These are phyloP conservation scores for Drosophila guanche DNA, from an alignment of 1,140 invertebrate species.

Conservation along the genomic window DNA sequence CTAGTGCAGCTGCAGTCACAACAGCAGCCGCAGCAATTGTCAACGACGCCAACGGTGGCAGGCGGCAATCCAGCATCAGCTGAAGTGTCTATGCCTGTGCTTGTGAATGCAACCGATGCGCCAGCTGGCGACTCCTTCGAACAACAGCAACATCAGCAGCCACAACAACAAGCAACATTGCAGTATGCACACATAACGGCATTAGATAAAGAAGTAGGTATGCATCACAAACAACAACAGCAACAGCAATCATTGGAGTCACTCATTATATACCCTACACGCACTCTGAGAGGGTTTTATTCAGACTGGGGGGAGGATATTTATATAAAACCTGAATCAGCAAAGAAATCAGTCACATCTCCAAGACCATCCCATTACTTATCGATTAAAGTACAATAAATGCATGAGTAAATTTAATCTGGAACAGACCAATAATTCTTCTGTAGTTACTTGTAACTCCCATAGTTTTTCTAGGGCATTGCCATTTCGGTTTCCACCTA, in stretches of 20 bases:
- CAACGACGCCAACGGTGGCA: constrained; percentile 48
- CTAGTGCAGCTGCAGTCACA: constrained; percentile 27
- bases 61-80: constrained; percentile 8
- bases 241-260: background rate
- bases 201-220: constrained; percentile 83
- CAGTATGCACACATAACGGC: constrained; percentile 72
- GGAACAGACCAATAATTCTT: too few relatives aligned
- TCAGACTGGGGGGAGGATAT: background rate
- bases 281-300: background rate
- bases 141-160: constrained; percentile 36
- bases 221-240: constrained; percentile 53
- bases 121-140: constrained; percentile 46
- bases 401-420: too few relatives aligned
- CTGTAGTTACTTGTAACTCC: background rate
- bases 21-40: constrained; percentile 34
- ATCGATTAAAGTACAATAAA: too few relatives aligned
- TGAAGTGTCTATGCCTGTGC: constrained; percentile 5
- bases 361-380: too few relatives aligned
- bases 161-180: constrained; percentile 42
- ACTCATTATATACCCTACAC: constrained; percentile 3
- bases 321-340: too few relatives aligned
- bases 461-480: constrained; percentile 12
- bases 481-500: constrained; percentile 14
- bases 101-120: constrained; percentile 23
- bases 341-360: too few relatives aligned